Base-by-base conservation (phyloP, 1,140 invertebrate genomes). In the Formica selysi region DNA sequence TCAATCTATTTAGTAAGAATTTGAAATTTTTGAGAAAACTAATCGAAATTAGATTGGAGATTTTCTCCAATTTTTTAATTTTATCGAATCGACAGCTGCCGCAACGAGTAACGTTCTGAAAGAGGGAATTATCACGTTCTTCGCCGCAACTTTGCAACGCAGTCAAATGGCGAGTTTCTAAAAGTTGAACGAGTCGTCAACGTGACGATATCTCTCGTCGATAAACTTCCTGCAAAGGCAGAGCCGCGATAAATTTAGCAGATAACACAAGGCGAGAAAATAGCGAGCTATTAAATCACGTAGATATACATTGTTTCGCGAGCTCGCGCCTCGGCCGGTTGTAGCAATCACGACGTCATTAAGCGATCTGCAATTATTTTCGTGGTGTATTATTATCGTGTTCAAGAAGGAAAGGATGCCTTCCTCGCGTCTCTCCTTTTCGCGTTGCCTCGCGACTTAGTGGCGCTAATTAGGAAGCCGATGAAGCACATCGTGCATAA, bases 291-390 rank as follows among this genome's bases (percentile, higher is more conserved):
- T 83, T 83, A 83, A 41, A 8, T 26, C 48, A 38, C 78, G 44
- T 38, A 44, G 48, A 44, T 71, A 62, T 81, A 73, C 67, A 81
- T 81, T 86, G 85, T 86, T 76, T 71, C 57, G 44, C 80, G 76
- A 54, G 71, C 57, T 57, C 57, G 36, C 64, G 48, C 11, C 78
- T 44, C 59, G 68, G 10, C 38, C 64, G 59, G 68, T 65, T 32
- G 57, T 22, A 38, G 85, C 86, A 76, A 76, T 84, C 68, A 68
- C 54, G 85, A 19, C 41, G 51, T 84, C 86, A 54, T 87, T 87
- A 84, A 68, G 59, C 62, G 79, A 84, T 83, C 79, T 65, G 62
- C 59, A 84, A 87, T 87, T 87, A 84, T 73, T 74, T 85, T 57
- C 51, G 26, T 32, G 70, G 48, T 41, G 62, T 68, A 68, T 87